A percentile compares a stretch with the other conserved stretches of the same genome.
phyloP scores from a whole-genome alignment of 2,113 vertebrate genomes.

The Lophura nycthemera region DNA sequence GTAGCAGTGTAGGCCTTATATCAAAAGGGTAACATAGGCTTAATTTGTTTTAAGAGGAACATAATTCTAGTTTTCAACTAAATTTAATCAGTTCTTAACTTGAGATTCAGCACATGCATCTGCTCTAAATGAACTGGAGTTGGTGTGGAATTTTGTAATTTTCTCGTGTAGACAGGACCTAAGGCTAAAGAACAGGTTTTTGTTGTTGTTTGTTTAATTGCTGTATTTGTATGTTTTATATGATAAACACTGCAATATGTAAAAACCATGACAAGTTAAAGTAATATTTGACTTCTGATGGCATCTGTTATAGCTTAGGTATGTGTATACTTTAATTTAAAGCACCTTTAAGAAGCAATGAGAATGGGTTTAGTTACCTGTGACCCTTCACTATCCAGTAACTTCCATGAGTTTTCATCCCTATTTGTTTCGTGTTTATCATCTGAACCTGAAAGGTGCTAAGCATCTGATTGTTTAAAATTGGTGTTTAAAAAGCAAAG shows the following conservation, averaged over 20 bases:
- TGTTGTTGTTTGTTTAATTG: conserved; percentile 4
- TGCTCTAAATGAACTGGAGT: background rate
- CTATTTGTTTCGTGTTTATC: background rate
- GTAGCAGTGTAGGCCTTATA: background rate
- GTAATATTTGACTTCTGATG: background rate
- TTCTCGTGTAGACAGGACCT: background rate
- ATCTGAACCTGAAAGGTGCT: background rate
- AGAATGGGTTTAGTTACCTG: background rate
- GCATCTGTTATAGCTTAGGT: background rate
- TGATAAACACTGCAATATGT: background rate
- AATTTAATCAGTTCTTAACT: background rate
- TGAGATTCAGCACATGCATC: background rate
- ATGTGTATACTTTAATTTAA: background rate
- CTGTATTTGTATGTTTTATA: conserved; percentile 12
- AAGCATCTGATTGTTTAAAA: background rate
- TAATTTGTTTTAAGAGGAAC: background rate
- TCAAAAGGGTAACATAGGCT: background rate
- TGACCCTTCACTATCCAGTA: background rate
- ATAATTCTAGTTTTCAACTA: background rate
- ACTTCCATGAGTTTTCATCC: background rate
- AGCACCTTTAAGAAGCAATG: background rate
- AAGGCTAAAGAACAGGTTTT: conserved; percentile 27
- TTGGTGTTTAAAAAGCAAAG: background rate
- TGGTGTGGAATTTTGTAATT: background rate
- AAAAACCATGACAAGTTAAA: background rate